Evolutionary conservation across 1,140 invertebrate species (phyloP), one percentile per base, ranked within the genome.

Genomic region (silkworm (Bombyx mori)): DNA sequence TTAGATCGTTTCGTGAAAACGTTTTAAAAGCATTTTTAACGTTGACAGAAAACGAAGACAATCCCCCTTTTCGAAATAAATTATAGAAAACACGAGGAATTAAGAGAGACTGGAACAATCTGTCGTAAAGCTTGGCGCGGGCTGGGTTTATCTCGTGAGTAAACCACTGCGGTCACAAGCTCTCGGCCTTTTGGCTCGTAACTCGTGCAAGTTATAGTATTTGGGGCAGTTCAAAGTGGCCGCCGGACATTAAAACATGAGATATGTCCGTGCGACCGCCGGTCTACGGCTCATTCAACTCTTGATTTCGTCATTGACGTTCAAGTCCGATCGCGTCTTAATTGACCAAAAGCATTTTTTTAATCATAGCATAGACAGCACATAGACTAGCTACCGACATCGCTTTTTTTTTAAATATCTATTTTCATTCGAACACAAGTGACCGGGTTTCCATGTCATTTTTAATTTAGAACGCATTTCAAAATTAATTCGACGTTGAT

Each of bases 121-220:
- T 73, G 68, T 73, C 74, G 62, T 79, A 73, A 79, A 76, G 60
- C 59, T 49, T 66, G 63, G 52, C 45, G 10, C 52, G 56, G 44
- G 61, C 54, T 61, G 55, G 63, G 61, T 51, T 49, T 53, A 61
- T 53, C 44, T 60, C 63, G 61, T 56, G 61, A 54, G 66, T 77
- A 70, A 71, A 72, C 62, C 26, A 35, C 54, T 66, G 69, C 72
- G 74, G 76, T 77, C 67, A 67, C 62, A 63, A 59, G 58, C 64
- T 55, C 58, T 68, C 64, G 66, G 69, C 66, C 69, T 68, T 68
- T 69, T 66, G 66, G 59, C 71, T 76, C 81, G 67, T 84, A 84
- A 82, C 69, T 82, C 69, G 68, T 68, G 67, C 67, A 82, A 77
- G 74, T 82, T 82, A 84, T 84, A 82, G 81, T 84, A 82, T 84